A percentile compares a stretch with the other conserved stretches of the same genome.
These are phyloP conservation scores for Lutjanus campechanus DNA, from an alignment of 2,797 vertebrate genomes.

Conservation along the genomic window DNA sequence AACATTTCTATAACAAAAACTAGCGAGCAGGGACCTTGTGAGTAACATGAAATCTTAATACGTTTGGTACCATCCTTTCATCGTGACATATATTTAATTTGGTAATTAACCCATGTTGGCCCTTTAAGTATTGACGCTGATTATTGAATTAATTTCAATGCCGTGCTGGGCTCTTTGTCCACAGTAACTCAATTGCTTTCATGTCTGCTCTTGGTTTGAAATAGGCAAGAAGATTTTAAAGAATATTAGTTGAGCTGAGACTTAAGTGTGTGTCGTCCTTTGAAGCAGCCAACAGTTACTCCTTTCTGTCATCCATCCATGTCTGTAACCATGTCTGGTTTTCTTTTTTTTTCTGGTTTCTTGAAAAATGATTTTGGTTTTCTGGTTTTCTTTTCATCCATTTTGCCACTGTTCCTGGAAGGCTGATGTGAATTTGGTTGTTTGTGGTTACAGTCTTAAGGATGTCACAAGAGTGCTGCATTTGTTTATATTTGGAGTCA, in stretches of 20 bases:
- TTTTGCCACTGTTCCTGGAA: not conserved
- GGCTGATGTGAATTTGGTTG: not conserved
- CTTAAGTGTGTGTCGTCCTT: not conserved
- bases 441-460: not conserved
- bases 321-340: slow-evolving; percentile 21
- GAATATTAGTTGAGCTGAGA: slow-evolving; percentile 21
- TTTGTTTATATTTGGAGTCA: not conserved
- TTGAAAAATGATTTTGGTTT: too few species aligned
- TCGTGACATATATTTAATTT: slow-evolving; percentile 37
- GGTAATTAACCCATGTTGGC: slow-evolving; percentile 51
- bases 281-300: slow-evolving; percentile 4
- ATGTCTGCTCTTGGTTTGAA: slow-evolving; percentile 17
- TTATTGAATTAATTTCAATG: slow-evolving; percentile 44
- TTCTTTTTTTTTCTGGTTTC: not conserved
- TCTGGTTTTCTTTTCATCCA: too few species aligned
- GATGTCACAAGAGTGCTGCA: not conserved
- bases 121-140: slow-evolving; percentile 19
- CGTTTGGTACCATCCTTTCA: slow-evolving; percentile 13
- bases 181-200: slow-evolving; percentile 17
- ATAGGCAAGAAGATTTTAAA: slow-evolving; percentile 1
- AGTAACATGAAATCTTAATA: slow-evolving; percentile 23
- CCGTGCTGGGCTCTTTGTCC: slow-evolving; percentile 10
- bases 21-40: slow-evolving; percentile 16
- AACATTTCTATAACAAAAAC: not conserved
- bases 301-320: not conserved